A percentile compares a stretch with the other conserved stretches of the same genome.
Evolutionary conservation across 2,113 vertebrate genomes (phyloP).

Genomic region (Solea senegalensis): DNA sequence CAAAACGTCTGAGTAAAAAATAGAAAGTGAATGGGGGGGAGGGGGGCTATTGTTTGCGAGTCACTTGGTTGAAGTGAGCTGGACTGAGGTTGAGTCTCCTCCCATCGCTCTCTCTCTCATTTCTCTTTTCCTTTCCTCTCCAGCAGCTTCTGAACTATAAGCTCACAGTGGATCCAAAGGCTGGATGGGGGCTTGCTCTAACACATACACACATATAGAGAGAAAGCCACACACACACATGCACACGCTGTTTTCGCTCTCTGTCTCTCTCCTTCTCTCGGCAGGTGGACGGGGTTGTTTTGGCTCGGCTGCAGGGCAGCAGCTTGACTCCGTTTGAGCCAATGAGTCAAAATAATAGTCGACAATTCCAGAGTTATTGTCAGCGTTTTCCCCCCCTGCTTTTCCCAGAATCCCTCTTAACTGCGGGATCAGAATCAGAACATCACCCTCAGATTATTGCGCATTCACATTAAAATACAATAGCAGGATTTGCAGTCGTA

Average conservation of each 20-base stretch:
- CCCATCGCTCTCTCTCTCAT: slow-evolving; percentile 27
- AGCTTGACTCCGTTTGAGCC: slow-evolving; percentile 79
- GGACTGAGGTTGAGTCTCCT: slow-evolving; percentile 53
- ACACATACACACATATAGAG: slow-evolving; percentile 25
- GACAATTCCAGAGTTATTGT: slow-evolving; percentile 77
- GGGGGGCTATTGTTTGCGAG: slow-evolving; percentile 68
- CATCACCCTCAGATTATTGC: slow-evolving; percentile 41
- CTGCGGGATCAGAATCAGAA: slow-evolving; percentile 46
- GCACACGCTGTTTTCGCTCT: slow-evolving; percentile 25
- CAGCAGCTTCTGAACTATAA: slow-evolving; percentile 67
- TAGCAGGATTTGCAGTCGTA: background rate
- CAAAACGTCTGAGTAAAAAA: slow-evolving; percentile 80
- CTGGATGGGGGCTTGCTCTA: slow-evolving; percentile 48
- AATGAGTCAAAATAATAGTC: slow-evolving; percentile 79
- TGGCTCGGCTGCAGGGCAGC: slow-evolving; percentile 76
- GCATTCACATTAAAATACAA: slow-evolving; percentile 25
- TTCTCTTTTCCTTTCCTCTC: slow-evolving; percentile 40
- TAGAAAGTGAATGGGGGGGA: slow-evolving; percentile 64
- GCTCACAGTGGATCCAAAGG: slow-evolving; percentile 63
- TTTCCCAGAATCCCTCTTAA: slow-evolving; percentile 67
- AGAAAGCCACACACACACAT: background rate
- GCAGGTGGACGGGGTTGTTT: slow-evolving; percentile 80
- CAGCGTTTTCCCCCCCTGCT: slow-evolving; percentile 56
- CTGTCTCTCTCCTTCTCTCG: slow-evolving; percentile 54
- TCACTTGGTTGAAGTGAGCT: slow-evolving; percentile 44